Evolutionary conservation across 53 echinoderm and acorn worm species (phyloP).

Genomic region (Paracentrotus lividus): DNA sequence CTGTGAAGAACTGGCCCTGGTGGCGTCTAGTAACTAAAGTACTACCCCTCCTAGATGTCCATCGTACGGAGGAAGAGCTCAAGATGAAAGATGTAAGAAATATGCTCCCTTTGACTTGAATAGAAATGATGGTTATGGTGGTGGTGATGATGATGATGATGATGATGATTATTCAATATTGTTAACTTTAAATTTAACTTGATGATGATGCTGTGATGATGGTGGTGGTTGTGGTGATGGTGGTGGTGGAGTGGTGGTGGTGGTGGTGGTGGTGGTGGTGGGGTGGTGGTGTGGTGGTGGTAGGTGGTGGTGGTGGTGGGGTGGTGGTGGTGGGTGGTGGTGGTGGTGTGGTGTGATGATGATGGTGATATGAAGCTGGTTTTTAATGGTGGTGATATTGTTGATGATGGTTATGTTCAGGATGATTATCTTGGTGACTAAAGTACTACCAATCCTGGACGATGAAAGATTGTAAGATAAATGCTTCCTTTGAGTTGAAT

Average conservation of each 20-base stretch:
- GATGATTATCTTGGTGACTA: background rate
- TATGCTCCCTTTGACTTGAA: background rate
- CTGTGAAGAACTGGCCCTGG: constrained; percentile 95
- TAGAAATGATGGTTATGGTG: background rate
- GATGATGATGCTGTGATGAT: too few species aligned
- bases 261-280: background rate
- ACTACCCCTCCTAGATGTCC: constrained; percentile 93
- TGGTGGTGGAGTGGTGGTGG: background rate
- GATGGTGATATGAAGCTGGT: too few species aligned
- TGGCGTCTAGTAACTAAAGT: constrained; percentile 98
- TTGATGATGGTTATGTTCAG: too few species aligned
- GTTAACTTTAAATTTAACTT: too few species aligned
- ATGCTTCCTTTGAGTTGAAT: too few species aligned
- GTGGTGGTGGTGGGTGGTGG: too few species aligned
- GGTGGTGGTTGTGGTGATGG: background rate
- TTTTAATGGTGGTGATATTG: too few species aligned
- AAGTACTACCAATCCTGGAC: background rate
- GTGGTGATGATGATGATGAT: too few species aligned
- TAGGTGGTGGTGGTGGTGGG: too few species aligned
- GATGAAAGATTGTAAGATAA: background rate
- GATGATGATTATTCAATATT: too few species aligned
- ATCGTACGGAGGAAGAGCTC: constrained; percentile 97
- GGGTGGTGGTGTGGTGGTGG: background rate
- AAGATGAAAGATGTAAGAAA: constrained; percentile 96
- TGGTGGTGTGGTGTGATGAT: too few species aligned